Evolutionary conservation across 2,113 vertebrate species (phyloP), one percentile per base, ranked within the genome.

Genomic region (Grallaria varia): DNA sequence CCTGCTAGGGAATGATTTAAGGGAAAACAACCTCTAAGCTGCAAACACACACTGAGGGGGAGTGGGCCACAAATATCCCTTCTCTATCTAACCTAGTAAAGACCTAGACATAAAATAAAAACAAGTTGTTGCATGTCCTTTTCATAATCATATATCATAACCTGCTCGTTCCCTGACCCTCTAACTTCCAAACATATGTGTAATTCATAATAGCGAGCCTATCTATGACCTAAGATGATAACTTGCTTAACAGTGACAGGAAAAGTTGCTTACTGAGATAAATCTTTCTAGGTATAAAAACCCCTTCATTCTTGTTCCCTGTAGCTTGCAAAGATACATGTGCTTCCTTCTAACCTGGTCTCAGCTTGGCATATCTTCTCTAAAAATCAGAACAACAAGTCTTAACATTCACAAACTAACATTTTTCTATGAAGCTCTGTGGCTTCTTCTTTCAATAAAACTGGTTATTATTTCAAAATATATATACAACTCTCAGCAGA

Each of bases 401-500:
- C 75, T 80, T 63, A 84, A 71, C 80, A 68, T 52, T 84, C 93
- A 96, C 40, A 63, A 93, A 63, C 47, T 75, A 63, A 66, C 64
- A 35, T 68, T 91, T 93, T 84, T 62, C 73, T 84, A 33, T 27
- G 83, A 94, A 91, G 76, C 52, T 82, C 56, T 33, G 37, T 17
- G 25, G 59, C 64, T 73, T 82, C 62, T 87, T 87, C 86, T 79
- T 83, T 95, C 89, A 74, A 25, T 79, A 97, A 97, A 96, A 97
- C 69, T 59, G 73, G 78, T 96, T 95, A 89, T 92, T 83, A 49
- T 68, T 90, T 78, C 89, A 92, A 95, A 95, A 90, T 72, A 94
- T 76, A 94, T 78, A 87, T 95, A 97, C 92, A 97, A 93, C 89
- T 96, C 93, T 97, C 95, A 84, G 74, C 95, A 96, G 95, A 96